phyloP scores from a whole-genome alignment of 2,888 invertebrate species.

The Dioctria linearis region DNA sequence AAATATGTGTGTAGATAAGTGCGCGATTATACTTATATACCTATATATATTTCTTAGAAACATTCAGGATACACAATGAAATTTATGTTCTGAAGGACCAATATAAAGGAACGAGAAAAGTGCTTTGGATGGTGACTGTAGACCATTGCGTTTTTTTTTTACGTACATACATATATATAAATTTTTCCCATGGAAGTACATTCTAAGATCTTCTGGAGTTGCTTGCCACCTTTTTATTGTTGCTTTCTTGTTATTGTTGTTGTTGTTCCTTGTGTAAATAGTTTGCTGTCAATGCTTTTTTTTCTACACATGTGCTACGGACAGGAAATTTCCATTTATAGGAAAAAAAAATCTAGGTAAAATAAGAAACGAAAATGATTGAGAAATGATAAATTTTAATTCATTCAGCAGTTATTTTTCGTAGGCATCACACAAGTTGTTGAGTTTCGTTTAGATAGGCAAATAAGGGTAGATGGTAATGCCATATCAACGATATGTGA shows the following conservation, averaged over 20 bases:
- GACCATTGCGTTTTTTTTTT: constrained; percentile 10
- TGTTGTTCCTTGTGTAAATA: background rate
- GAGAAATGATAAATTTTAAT: too few species aligned
- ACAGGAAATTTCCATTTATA: constrained; percentile 9
- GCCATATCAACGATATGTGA: too few species aligned
- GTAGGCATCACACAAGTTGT: too few species aligned
- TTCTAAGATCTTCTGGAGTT: constrained; percentile 22
- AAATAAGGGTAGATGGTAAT: too few species aligned
- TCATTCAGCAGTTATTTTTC: too few species aligned
- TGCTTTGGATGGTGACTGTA: constrained; percentile 47
- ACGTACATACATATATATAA: background rate
- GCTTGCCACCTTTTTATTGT: constrained; percentile 32
- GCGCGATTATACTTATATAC: background rate
- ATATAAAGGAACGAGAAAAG: constrained; percentile 45
- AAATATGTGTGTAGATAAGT: background rate
- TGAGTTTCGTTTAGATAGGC: too few species aligned
- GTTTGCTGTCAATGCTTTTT: background rate
- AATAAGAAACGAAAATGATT: background rate
- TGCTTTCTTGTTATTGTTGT: constrained; percentile 31
- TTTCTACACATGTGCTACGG: background rate
- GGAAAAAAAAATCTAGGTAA: background rate
- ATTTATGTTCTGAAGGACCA: constrained; percentile 54
- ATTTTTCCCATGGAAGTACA: background rate
- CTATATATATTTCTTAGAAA: constrained; percentile 7
- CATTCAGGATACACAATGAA: constrained; percentile 54